Conservation (phyloP, 2,113 vertebrate genomes). For the Speoplatyrhinus poulsoni region DNA sequence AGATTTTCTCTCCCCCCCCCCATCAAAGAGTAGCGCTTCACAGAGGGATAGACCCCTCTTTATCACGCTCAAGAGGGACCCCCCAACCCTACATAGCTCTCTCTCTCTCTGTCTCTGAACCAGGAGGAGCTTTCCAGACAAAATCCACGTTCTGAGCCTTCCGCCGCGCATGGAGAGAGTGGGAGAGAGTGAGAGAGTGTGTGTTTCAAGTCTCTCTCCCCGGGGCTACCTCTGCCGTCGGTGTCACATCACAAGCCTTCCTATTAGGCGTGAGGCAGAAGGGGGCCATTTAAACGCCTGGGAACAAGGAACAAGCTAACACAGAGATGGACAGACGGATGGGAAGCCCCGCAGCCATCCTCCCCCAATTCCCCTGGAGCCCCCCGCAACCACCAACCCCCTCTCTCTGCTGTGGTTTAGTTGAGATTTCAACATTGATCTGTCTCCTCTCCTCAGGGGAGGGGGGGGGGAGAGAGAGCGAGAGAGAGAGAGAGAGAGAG, state of each 20-base stretch:
- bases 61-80: constrained; percentile 71
- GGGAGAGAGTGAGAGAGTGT: background rate
- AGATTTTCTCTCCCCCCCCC: constrained; percentile 40
- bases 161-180: background rate
- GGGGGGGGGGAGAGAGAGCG: background rate
- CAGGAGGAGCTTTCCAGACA: constrained; percentile 37
- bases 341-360: constrained; percentile 30
- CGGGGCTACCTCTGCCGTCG: constrained; percentile 69
- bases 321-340: constrained; percentile 38
- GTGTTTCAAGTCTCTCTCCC: constrained; percentile 72
- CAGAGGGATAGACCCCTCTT: constrained; percentile 68
- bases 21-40: constrained; percentile 75
- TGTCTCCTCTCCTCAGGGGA: constrained; percentile 47
- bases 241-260: constrained; percentile 70
- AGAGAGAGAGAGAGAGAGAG: constrained; percentile 3
- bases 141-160: too few species aligned
- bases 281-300: constrained; percentile 61
- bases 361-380: constrained; percentile 9
- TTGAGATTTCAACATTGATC: constrained; percentile 74
- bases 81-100: constrained; percentile 25
- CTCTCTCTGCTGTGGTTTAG: constrained; percentile 53
- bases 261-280: constrained; percentile 70
- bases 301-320: constrained; percentile 50
- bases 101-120: constrained; percentile 47
- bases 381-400: background rate